Conservation (phyloP, 2,888 invertebrate species). For the Erebia epiphron region DNA sequence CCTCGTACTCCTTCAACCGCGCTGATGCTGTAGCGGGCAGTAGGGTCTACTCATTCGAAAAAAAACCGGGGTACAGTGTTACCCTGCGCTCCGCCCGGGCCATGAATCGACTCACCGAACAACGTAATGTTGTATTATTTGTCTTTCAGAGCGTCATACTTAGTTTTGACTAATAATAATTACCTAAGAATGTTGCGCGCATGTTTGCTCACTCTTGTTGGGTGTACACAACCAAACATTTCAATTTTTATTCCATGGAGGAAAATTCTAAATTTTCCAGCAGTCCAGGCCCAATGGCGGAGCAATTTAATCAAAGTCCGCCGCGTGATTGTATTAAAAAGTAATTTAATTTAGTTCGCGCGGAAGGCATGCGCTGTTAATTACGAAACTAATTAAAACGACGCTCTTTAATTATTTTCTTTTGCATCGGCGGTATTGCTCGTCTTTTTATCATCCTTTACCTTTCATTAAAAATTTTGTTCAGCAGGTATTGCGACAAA, state of each 20-base stretch:
- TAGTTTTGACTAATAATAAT: too few species aligned
- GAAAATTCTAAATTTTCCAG: background rate
- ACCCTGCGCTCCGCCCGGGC: too few species aligned
- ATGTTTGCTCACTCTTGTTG: too few species aligned
- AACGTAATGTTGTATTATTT: too few species aligned
- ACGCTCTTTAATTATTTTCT: conserved; percentile 78
- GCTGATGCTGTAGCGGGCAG: too few species aligned
- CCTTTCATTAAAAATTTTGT: background rate
- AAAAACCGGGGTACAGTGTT: too few species aligned
- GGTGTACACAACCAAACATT: too few species aligned
- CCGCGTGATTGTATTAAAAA: conserved; percentile 74
- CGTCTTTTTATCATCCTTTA: conserved; percentile 32
- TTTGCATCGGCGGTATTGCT: conserved; percentile 41
- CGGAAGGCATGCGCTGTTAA: conserved; percentile 71
- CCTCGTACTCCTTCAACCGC: too few species aligned
- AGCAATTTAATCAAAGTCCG: conserved; percentile 61
- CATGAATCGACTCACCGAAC: too few species aligned
- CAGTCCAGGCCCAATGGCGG: conserved; percentile 15
- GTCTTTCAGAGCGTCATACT: too few species aligned
- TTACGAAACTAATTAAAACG: conserved; percentile 81
- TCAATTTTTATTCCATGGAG: background rate
- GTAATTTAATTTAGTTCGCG: conserved; percentile 77
- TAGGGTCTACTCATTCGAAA: too few species aligned
- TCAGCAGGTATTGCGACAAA: background rate
- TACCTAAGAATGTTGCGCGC: too few species aligned